A percentile compares a stretch with the other conserved stretches of the same genome.
Evolutionary conservation across 2,113 vertebrate genomes (phyloP).

Genomic region (Physeter macrocephalus): DNA sequence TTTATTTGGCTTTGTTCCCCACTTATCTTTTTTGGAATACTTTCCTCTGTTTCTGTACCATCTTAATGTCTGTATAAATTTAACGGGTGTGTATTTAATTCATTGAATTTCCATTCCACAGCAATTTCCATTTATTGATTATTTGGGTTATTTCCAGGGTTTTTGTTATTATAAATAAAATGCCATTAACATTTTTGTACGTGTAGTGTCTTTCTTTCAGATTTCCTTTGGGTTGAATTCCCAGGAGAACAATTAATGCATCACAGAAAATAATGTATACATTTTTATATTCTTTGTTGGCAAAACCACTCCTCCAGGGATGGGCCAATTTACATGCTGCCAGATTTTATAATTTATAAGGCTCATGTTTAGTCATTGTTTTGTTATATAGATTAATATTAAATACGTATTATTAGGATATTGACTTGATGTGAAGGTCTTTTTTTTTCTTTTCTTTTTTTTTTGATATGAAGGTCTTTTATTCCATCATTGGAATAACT

Average conservation of each 20-base stretch:
- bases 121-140: not conserved
- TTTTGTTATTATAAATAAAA: not conserved
- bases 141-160: not conserved
- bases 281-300: not conserved
- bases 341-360: not conserved
- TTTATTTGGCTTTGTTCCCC: not conserved
- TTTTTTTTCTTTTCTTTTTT: not conserved
- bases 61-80: not conserved
- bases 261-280: not conserved
- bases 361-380: not conserved
- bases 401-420: not conserved
- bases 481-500: not conserved
- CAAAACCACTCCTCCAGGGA: not conserved
- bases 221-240: not conserved
- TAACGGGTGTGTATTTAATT: not conserved
- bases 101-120: not conserved
- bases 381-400: not conserved
- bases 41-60: not conserved
- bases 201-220: not conserved
- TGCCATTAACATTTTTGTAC: not conserved
- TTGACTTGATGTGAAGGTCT: not conserved
- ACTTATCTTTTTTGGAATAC: not conserved
- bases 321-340: not conserved
- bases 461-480: not conserved
- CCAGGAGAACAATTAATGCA: not conserved